A percentile compares a stretch with the other conserved stretches of the same genome.
phyloP scores from a whole-genome alignment of 2,797 vertebrate genomes.

The Vultur gryphus region DNA sequence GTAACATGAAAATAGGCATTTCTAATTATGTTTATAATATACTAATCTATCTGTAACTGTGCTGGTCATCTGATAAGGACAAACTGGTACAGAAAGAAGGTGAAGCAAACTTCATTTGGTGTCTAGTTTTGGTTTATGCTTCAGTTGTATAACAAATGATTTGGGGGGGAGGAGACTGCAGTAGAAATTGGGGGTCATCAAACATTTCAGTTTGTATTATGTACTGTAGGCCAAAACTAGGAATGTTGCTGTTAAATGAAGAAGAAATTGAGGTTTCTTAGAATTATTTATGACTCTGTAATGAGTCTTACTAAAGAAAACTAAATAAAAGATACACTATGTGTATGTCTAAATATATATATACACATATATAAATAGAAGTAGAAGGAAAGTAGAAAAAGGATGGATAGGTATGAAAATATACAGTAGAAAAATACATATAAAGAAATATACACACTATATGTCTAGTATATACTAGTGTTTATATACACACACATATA shows the following conservation, averaged over 20 bases:
- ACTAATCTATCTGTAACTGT: neutral
- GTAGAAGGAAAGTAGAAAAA: neutral
- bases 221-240: neutral
- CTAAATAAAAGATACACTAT: neutral
- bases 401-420: neutral
- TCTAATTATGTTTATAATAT: neutral
- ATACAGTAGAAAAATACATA: neutral
- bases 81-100: neutral
- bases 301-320: neutral
- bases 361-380: neutral
- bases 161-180: neutral
- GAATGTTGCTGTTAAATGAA: neutral
- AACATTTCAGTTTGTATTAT: neutral
- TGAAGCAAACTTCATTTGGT: neutral
- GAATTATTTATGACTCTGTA: neutral
- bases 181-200: neutral
- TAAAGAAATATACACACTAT: neutral
- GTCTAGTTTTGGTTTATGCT: neutral
- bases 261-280: neutral
- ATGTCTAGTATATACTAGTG: neutral
- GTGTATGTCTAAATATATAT: neutral
- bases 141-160: neutral
- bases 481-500: neutral
- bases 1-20: neutral
- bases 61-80: neutral